phyloP scores from a whole-genome alignment of 2,113 vertebrate species.

The Cathartes aura region DNA sequence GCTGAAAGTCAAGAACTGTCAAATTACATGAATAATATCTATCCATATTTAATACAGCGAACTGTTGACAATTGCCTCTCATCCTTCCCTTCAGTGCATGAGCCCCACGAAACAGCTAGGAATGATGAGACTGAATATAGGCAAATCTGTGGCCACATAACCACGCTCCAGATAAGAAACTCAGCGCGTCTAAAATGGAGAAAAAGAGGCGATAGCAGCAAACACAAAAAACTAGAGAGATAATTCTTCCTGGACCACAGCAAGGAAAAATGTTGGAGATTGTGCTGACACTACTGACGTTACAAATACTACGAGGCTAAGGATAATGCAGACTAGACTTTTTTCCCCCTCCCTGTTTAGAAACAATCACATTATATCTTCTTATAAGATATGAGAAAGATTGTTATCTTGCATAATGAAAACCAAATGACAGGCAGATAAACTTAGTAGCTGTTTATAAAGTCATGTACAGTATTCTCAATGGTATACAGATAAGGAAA shows the following conservation, averaged over 20 bases:
- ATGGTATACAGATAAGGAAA: slow-evolving; percentile 76
- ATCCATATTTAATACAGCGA: slow-evolving; percentile 56
- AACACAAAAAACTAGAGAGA: not conserved
- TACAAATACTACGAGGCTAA: not conserved
- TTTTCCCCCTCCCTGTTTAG: slow-evolving; percentile 49
- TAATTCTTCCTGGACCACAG: slow-evolving; percentile 27
- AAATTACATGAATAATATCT: slow-evolving; percentile 69
- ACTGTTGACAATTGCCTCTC: slow-evolving; percentile 59
- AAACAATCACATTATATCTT: slow-evolving; percentile 66
- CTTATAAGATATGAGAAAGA: slow-evolving; percentile 69
- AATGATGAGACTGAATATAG: slow-evolving; percentile 13
- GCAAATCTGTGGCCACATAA: slow-evolving; percentile 3
- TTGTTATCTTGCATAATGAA: slow-evolving; percentile 72
- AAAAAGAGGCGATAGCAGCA: slow-evolving; percentile 9
- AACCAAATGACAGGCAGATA: slow-evolving; percentile 79
- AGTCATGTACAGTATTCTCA: slow-evolving; percentile 77
- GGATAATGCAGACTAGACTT: slow-evolving; percentile 45
- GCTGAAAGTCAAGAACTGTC: slow-evolving; percentile 73
- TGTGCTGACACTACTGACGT: not conserved
- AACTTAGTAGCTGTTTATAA: slow-evolving; percentile 74
- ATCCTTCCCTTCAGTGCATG: not conserved
- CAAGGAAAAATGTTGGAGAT: not conserved
- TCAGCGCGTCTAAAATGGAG: not conserved
- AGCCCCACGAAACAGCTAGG: not conserved
- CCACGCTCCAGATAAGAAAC: slow-evolving; percentile 30